phyloP scores from a whole-genome alignment of 1,140 invertebrate genomes.

The Steinernema feltiae region DNA sequence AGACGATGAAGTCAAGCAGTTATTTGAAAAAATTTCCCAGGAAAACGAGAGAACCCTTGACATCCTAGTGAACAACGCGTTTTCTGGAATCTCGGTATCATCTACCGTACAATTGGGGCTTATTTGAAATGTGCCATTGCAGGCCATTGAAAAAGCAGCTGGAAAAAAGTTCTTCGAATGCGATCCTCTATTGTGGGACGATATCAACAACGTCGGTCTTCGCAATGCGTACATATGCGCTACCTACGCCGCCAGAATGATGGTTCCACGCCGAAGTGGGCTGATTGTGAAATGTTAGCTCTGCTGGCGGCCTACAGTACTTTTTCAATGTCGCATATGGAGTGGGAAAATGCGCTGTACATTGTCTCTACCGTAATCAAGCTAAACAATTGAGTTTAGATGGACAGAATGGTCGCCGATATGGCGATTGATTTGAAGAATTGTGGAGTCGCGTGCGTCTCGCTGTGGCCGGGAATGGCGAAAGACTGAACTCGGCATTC shows the following conservation, averaged over 20 bases:
- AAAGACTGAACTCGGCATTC: conserved; percentile 57
- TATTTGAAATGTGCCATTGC: no score
- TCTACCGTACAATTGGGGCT: no score
- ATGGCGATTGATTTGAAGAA: conserved; percentile 59
- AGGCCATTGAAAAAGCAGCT: not conserved
- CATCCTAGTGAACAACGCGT: conserved; percentile 62
- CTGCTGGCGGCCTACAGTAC: conserved; percentile 60
- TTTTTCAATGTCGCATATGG: conserved; percentile 60
- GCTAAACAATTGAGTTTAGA: not conserved
- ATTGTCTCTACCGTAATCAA: not conserved
- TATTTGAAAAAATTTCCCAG: conserved; percentile 59
- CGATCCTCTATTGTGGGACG: conserved; percentile 56
- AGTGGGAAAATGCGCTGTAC: conserved; percentile 26
- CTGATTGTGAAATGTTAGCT: conserved; percentile 62
- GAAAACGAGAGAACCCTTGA: conserved; percentile 61
- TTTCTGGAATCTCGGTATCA: conserved; percentile 57
- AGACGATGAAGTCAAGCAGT: conserved; percentile 57
- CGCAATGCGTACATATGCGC: conserved; percentile 58
- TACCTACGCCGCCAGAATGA: conserved; percentile 59
- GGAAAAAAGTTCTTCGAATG: conserved; percentile 59
- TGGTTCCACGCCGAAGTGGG: conserved; percentile 59
- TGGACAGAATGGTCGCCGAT: conserved; percentile 60
- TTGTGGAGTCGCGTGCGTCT: conserved; percentile 59
- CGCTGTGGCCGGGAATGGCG: conserved; percentile 61
- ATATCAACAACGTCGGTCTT: conserved; percentile 61